Evolutionary conservation across 2,888 invertebrate species (phyloP), one percentile per base, ranked within the genome.

Genomic region (Mesochorus sp.): DNA sequence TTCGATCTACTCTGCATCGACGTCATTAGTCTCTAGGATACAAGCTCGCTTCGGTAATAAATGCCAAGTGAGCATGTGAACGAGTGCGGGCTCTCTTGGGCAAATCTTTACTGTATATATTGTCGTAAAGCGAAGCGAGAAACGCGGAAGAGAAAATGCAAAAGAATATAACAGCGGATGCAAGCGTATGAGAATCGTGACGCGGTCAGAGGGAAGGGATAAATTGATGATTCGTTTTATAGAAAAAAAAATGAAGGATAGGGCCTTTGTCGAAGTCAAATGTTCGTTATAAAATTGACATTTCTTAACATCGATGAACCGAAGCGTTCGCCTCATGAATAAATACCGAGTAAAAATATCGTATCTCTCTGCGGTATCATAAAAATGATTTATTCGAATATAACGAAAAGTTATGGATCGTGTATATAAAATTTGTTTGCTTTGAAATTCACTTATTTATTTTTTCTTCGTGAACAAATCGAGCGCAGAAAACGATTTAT

Each of bases 1-100:
- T 73, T 75, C 80, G 72, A 72, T 70, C 75, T 55, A 61, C 51
- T 62, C 68, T 53, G 59, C 4, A 39, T 59, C 44, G 19, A 44
- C 21, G 34, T 53, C 55, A 57, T 37, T 73, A n/a, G n/a, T n/a
- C 57, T 70, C 68, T 39, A 49, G 51, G 31, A 6, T 34, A 34
- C 19, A 34, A n/a, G 42, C 59, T 49, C 31, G n/a, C 47, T 37
- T n/a, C 17, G 17, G 62, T 53, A 59, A 71, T 71, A 44, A 66
- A 66, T 53, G 42, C 51, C 4, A 14, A 26, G 5, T 34, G 59
- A 44, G 17, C 28, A n/a, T 61, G 19, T 6, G 55, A 8, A 19
- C 47, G 26, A 57, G 64, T 64, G 62, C 24, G 26, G 34, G 12
- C 31, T 44, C n/a, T n/a, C 39, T 42, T 75, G 28, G 19, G 28